These are phyloP conservation scores for Abrostola tripartita DNA, from an alignment of 2,888 invertebrate species.

Conservation along the genomic window DNA sequence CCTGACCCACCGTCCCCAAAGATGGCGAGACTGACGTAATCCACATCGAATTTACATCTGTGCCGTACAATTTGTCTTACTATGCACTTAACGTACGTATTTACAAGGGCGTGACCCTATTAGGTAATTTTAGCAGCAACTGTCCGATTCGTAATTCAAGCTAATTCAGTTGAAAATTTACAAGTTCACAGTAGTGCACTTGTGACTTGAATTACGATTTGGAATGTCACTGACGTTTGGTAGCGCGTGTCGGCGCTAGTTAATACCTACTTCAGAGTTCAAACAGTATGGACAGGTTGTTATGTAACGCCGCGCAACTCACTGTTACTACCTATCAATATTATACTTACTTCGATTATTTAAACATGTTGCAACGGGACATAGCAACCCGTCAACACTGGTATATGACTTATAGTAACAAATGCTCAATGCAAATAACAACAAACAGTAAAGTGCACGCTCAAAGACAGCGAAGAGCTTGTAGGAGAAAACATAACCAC, in stretches of 20 bases:
- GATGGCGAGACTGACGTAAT: constrained; percentile 16
- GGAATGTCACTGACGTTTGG: not conserved
- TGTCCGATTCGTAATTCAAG: not conserved
- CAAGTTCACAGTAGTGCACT: too few relatives aligned
- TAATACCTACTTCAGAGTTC: constrained; percentile 9
- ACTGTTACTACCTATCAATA: constrained; percentile 15
- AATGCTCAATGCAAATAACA: constrained; percentile 38
- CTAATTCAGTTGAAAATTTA: too few relatives aligned
- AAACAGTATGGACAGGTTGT: constrained; percentile 18
- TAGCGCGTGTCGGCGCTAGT: not conserved
- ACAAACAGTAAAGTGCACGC: constrained; percentile 49
- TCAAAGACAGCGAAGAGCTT: constrained; percentile 76
- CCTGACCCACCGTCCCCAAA: constrained; percentile 12
- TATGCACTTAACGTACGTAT: constrained; percentile 4
- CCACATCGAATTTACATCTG: constrained; percentile 17
- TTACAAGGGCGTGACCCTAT: not conserved
- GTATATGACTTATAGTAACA: constrained; percentile 31
- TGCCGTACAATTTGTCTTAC: constrained; percentile 2
- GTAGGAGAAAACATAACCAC: constrained; percentile 56
- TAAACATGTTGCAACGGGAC: constrained; percentile 23
- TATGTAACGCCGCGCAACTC: constrained; percentile 16
- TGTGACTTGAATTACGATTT: not conserved
- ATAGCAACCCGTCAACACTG: constrained; percentile 35
- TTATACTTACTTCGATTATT: constrained; percentile 7
- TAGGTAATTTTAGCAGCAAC: not conserved